Evolutionary conservation across 2,888 invertebrate genomes (phyloP).

Genomic region (Ischnus inquisitorius): DNA sequence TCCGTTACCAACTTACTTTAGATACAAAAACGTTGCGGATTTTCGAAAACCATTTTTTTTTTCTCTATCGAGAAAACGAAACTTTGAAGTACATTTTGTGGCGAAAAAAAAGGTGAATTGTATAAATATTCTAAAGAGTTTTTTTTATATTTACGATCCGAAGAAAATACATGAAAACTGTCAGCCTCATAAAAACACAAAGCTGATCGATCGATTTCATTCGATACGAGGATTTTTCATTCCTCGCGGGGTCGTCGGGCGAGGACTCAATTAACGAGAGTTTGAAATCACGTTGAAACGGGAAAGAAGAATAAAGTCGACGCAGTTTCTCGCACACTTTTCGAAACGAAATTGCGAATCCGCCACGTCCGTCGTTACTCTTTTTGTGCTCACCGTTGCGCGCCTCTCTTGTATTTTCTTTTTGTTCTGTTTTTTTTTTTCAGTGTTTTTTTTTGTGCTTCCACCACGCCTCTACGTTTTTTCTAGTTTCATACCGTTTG

Average conservation of each 20-base stretch:
- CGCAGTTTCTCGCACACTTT: not conserved
- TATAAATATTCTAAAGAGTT: too few species aligned
- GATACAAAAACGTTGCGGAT: too few species aligned
- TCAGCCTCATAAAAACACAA: not conserved
- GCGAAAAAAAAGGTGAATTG: too few species aligned
- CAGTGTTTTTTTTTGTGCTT: conserved; percentile 12
- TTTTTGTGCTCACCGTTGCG: not conserved
- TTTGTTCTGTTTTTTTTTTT: not conserved
- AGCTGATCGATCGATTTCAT: not conserved
- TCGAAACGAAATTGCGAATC: conserved; percentile 41
- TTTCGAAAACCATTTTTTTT: too few species aligned
- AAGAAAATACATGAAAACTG: not conserved
- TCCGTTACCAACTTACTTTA: too few species aligned
- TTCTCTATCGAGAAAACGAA: too few species aligned
- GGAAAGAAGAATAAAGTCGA: not conserved
- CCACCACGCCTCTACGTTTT: not conserved
- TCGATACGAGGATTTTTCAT: not conserved
- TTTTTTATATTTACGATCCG: not conserved
- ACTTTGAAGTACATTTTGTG: too few species aligned
- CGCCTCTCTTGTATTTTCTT: not conserved
- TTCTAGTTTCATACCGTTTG: conserved; percentile 29
- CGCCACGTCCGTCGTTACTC: not conserved
- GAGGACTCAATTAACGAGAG: conserved; percentile 27
- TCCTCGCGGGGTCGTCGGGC: not conserved
- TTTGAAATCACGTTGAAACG: conserved; percentile 28